phyloP scores from a whole-genome alignment of 2,113 vertebrate species.

The Rhea americana region DNA sequence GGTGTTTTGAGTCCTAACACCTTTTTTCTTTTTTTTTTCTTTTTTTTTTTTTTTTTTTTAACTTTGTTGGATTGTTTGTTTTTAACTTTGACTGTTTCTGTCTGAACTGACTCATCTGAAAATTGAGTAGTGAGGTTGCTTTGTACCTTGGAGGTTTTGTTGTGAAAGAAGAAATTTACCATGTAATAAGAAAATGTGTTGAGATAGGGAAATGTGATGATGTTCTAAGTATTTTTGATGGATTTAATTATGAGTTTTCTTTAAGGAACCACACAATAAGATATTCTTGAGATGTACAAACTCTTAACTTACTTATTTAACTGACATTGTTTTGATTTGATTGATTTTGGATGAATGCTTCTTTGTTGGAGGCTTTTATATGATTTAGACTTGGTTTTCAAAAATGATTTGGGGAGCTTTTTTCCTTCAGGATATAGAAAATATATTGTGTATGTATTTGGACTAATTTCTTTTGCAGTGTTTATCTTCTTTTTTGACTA shows the following conservation, averaged over 20 bases:
- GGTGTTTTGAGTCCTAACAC: neutral
- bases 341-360: slow-evolving; percentile 48
- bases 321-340: slow-evolving; percentile 41
- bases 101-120: slow-evolving; percentile 39
- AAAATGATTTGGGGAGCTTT: slow-evolving; percentile 38
- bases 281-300: slow-evolving; percentile 12
- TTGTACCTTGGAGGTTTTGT: slow-evolving; percentile 2
- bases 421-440: slow-evolving; percentile 37
- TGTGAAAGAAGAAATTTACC: neutral
- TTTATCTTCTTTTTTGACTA: slow-evolving; percentile 26
- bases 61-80: neutral
- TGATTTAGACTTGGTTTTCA: slow-evolving; percentile 61
- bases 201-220: slow-evolving; percentile 16
- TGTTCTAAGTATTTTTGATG: slow-evolving; percentile 16
- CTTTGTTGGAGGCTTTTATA: slow-evolving; percentile 44
- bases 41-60: neutral
- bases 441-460: slow-evolving; percentile 45
- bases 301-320: slow-evolving; percentile 26
- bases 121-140: slow-evolving; percentile 10
- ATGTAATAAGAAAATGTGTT: neutral
- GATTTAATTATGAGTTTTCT: slow-evolving; percentile 42
- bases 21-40: neutral
- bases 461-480: slow-evolving; percentile 11
- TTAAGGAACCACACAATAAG: slow-evolving; percentile 29
- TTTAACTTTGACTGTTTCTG: slow-evolving; percentile 5